Evolutionary conservation across 1,140 invertebrate genomes (phyloP).

Genomic region (Drosophila grimshawi): DNA sequence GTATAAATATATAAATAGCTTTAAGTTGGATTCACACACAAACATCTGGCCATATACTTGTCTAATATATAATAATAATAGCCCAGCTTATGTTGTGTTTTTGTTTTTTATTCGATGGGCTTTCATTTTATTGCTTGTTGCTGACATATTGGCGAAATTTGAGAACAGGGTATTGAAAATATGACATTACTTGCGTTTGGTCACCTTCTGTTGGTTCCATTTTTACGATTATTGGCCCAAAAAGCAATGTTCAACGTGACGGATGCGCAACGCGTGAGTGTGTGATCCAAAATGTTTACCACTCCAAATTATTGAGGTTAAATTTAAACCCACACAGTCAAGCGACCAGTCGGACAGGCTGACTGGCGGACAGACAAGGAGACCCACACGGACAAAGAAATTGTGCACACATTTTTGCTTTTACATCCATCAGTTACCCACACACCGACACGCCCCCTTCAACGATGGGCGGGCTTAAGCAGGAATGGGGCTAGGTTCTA

Average conservation of each 20-base stretch:
- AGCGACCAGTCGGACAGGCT: neutral
- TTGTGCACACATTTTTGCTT: conserved; percentile 40
- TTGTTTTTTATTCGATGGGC: too few species aligned
- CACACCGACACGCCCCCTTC: too few species aligned
- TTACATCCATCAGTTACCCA: neutral
- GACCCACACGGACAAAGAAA: conserved; percentile 39
- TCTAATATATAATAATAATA: neutral
- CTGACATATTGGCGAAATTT: neutral
- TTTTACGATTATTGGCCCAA: conserved; percentile 61
- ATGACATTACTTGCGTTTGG: conserved; percentile 28
- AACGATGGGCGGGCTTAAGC: neutral
- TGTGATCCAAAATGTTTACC: conserved; percentile 45
- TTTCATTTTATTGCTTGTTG: neutral
- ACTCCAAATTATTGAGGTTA: conserved; percentile 67
- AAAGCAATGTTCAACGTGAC: conserved; percentile 38
- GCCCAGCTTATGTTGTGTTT: neutral
- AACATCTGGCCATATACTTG: neutral
- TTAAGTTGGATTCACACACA: neutral
- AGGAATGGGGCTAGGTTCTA: conserved; percentile 13
- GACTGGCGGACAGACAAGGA: neutral
- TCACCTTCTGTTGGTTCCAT: conserved; percentile 47
- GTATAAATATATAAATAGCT: neutral
- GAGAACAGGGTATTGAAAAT: conserved; percentile 7
- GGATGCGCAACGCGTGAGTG: conserved; percentile 43
- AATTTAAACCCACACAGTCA: conserved; percentile 46